Evolutionary conservation across 2,888 invertebrate species (phyloP).

Genomic region (Athetis lepigone): DNA sequence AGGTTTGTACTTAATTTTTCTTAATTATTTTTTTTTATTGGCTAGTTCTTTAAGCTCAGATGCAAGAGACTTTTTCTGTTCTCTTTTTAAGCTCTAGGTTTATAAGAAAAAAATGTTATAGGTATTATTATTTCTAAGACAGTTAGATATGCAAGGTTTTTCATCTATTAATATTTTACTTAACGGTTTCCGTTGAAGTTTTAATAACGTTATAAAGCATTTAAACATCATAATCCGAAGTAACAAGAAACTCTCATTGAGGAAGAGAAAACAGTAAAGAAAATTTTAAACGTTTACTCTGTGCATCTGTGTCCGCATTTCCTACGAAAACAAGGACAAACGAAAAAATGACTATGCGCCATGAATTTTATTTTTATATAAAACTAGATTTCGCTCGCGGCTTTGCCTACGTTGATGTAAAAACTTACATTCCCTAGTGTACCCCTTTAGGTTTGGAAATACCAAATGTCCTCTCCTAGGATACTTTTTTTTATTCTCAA

Average conservation of each 20-base stretch:
- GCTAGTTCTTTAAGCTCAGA: constrained; percentile 8
- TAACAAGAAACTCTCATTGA: constrained; percentile 3
- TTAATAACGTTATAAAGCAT: neutral
- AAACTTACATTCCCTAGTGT: too few relatives aligned
- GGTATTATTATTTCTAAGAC: neutral
- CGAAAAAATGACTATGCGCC: neutral
- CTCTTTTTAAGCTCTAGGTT: too few relatives aligned
- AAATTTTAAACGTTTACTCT: neutral
- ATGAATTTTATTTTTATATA: neutral
- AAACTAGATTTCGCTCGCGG: too few relatives aligned
- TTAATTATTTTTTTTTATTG: constrained; percentile 9
- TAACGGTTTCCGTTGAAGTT: neutral
- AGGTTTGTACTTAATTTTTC: constrained; percentile 22
- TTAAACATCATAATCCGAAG: neutral
- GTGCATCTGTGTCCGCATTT: constrained; percentile 4
- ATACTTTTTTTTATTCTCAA: too few relatives aligned
- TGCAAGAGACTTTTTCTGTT: too few relatives aligned
- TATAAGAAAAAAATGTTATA: neutral
- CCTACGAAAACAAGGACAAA: neutral
- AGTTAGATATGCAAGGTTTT: neutral
- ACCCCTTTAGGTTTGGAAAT: too few relatives aligned
- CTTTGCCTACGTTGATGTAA: too few relatives aligned
- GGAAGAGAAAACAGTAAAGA: neutral
- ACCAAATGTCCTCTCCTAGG: too few relatives aligned
- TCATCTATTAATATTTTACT: neutral